A percentile compares a stretch with the other conserved stretches of the same genome.
Conservation (phyloP, 35 echinoderm and acorn worm genomes). For the Lytechinus variegatus region DNA sequence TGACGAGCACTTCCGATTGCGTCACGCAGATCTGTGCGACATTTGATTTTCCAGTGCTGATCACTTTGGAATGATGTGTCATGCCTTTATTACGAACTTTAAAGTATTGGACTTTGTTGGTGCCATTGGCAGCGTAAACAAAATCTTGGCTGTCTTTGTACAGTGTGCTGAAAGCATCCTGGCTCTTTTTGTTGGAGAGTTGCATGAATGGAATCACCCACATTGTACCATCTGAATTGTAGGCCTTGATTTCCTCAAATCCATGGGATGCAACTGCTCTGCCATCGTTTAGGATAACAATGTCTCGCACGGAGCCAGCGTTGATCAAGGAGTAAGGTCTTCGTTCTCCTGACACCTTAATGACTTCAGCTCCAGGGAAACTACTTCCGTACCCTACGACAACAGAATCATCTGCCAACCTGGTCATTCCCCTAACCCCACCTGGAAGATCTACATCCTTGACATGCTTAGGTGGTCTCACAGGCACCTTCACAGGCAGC, state of each 20-base stretch:
- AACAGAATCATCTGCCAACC: background rate
- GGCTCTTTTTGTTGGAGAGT: background rate
- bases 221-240: background rate
- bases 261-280: background rate
- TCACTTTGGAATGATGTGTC: background rate
- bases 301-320: constrained; percentile 14
- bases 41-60: background rate
- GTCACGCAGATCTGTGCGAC: background rate
- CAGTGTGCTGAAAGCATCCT: background rate
- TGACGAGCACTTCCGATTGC: background rate
- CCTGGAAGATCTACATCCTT: background rate
- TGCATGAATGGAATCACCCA: background rate
- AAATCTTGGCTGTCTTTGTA: background rate
- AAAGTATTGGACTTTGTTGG: background rate
- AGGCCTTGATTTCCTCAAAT: background rate
- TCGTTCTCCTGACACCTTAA: background rate
- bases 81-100: background rate
- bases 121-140: background rate
- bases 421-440: background rate
- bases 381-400: background rate
- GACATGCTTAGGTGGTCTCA: background rate
- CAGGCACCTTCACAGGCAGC: background rate
- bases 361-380: background rate
- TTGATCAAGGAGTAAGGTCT: background rate
- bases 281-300: background rate